Base-by-base conservation (phyloP, 1,140 invertebrate species). In the Helicoverpa armigera region DNA sequence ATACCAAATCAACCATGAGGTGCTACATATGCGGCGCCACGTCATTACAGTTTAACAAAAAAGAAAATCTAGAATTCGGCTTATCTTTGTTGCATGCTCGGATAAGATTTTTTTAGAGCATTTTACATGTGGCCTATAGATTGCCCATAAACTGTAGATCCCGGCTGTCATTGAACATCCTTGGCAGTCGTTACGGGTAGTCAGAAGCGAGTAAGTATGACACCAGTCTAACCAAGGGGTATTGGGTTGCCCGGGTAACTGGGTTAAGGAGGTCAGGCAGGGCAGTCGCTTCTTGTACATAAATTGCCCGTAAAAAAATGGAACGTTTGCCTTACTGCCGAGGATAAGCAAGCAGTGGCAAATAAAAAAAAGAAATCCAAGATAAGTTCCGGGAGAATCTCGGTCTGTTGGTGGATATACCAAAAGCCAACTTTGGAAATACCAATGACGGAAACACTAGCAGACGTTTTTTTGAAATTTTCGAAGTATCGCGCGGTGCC, bases 371-470 rank as follows among this genome's bases (percentile, higher is more conserved):
- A 63, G 60, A 87, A 79, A 92, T 89, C 10, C 87, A 93, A 84
- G 43, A 87, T 74, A 67, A 72, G 75, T 93, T 93, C 80, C 69
- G 74, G 74, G 79, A 77, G 9, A 43, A 87, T 81, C 56, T 85
- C 3, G 84, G 87, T 9, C 63, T 91, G 1, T 81, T 90, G n/a
- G 86, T 93, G 10, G 90, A 93, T 79, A 79, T 88, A 16, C 87
- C 88, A 3, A 93, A 91, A 84, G 70, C 88, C 10, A 86, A 89
- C 9, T 90, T 86, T 67, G 91, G 90, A 1, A 92, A 86, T 43
- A 88, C 83, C 2, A 94, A 94, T 83, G 89, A 94, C 67, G 89
- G 88, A 1, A 94, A 94, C 72, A 91, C 89, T 0, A 83, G 81
- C 11, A 67, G 90, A 73, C 81, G 86, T 73, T 94, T 93, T 85